Base-by-base conservation (phyloP, 2,888 invertebrate species). In the Ochropleura plecta region DNA sequence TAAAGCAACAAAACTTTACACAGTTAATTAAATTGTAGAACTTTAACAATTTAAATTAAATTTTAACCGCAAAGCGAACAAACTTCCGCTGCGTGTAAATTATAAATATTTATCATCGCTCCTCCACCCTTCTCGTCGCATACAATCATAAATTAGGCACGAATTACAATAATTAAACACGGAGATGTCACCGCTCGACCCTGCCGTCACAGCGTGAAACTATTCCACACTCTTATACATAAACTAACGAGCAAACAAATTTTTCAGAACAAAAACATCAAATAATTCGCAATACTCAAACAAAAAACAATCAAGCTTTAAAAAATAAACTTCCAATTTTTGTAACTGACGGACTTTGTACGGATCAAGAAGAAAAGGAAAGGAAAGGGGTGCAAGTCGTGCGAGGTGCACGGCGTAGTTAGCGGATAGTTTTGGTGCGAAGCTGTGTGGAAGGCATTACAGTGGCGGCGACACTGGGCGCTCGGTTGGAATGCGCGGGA, bases 401-500 rank as follows among this genome's bases (percentile, higher is more conserved):
- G 85, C 85, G 6, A 59, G 70, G 66, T 55, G 74, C 88, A 82
- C 82, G 83, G 78, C 80, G 82, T 83, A 86, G 81, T 49, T 84
- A 84, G 81, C 80, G 76, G 79, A 87, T 87, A 87, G 82, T 85
- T 88, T 73, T 82, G 79, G 79, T 82, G 79, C 83, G 88, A 88
- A 89, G 91, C 89, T 90, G 91, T 92, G 89, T 86, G 89, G 68
- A 92, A 91, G 91, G 91, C 91, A 92, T 91, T 89, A 95, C 92
- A 93, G 95, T 96, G 95, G 95, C 95, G 94, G 92, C 93, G 91
- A 92, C 94, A 89, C 87, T 94, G 89, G 92, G 94, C 89, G 93
- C 94, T 89, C 94, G 95, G 90, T 89, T 95, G 94, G 96, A 94
- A 95, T 96, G 96, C 95, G 95, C 95, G 89, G 95, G 96, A 94